phyloP scores from a whole-genome alignment of 2,888 invertebrate species.

The Pristionchus japonicus region DNA sequence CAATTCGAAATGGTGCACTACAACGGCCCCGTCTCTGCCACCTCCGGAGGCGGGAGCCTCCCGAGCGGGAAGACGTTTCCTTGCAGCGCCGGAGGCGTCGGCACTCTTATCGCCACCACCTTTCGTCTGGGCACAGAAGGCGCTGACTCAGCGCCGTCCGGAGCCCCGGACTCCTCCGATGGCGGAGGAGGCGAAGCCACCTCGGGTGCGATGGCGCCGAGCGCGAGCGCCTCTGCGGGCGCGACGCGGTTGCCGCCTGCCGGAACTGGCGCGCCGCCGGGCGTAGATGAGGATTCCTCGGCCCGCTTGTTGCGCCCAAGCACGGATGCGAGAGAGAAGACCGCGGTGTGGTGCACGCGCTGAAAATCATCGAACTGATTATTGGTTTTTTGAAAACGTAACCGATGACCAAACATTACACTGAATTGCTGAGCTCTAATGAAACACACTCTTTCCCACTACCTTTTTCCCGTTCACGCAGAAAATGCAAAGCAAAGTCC shows the following conservation, averaged over 20 bases:
- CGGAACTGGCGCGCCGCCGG: background rate
- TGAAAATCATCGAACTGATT: no score
- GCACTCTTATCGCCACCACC: background rate
- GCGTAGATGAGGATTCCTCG: conserved; percentile 18
- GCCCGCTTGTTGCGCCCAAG: background rate
- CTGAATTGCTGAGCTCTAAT: background rate
- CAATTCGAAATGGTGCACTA: background rate
- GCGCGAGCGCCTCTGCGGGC: conserved; percentile 9
- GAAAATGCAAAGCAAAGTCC: background rate
- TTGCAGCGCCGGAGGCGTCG: background rate
- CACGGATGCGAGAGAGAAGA: background rate
- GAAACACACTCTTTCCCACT: background rate
- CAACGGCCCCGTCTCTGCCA: background rate
- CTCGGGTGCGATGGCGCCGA: background rate
- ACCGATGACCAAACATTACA: no score
- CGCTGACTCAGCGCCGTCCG: background rate
- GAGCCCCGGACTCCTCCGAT: background rate
- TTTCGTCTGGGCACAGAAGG: background rate
- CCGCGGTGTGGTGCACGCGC: conserved; percentile 12
- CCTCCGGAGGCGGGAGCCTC: background rate
- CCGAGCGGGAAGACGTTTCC: conserved; percentile 19
- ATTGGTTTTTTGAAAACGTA: background rate
- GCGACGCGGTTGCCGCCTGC: background rate
- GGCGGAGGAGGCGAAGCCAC: background rate
- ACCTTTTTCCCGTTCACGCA: background rate